A percentile compares a stretch with the other conserved stretches of the same genome.
Conservation (phyloP, 1,140 invertebrate genomes). For the Drosophila parvula region DNA sequence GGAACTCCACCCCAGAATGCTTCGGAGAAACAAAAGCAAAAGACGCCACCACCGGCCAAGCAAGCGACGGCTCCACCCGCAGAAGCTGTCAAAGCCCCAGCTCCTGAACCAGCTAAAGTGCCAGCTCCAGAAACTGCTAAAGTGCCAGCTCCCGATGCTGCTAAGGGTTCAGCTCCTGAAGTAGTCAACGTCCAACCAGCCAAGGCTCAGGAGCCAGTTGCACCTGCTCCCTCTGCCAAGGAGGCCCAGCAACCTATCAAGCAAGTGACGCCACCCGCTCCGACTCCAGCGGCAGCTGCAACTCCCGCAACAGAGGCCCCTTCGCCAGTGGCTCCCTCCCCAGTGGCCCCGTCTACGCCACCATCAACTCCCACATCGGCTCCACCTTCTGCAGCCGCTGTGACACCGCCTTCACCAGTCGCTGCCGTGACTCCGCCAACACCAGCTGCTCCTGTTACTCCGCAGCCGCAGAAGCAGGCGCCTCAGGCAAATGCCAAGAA, state of each 20-base stretch:
- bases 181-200: neutral
- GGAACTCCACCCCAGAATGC: constrained; percentile 2
- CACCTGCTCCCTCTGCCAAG: constrained; percentile 2
- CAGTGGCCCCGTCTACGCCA: constrained; percentile 23
- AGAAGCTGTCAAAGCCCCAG: constrained; percentile 5
- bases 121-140: neutral
- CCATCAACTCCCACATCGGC: constrained; percentile 26
- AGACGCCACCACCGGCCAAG: constrained; percentile 21
- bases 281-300: neutral
- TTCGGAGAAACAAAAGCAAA: constrained; percentile 16
- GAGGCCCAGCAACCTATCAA: constrained; percentile 1
- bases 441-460: neutral
- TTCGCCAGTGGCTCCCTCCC: constrained; percentile 10
- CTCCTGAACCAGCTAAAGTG: neutral
- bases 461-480: constrained; percentile 30
- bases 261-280: constrained; percentile 13
- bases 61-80: constrained; percentile 21
- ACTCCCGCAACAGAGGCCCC: constrained; percentile 11
- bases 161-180: neutral
- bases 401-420: constrained; percentile 28
- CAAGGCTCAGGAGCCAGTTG: neutral
- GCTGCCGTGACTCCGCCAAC: constrained; percentile 14
- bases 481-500: constrained; percentile 40
- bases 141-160: neutral
- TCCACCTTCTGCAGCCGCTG: constrained; percentile 26